Evolutionary conservation across 2,888 invertebrate genomes (phyloP).

Genomic region (Philonicus albiceps): DNA sequence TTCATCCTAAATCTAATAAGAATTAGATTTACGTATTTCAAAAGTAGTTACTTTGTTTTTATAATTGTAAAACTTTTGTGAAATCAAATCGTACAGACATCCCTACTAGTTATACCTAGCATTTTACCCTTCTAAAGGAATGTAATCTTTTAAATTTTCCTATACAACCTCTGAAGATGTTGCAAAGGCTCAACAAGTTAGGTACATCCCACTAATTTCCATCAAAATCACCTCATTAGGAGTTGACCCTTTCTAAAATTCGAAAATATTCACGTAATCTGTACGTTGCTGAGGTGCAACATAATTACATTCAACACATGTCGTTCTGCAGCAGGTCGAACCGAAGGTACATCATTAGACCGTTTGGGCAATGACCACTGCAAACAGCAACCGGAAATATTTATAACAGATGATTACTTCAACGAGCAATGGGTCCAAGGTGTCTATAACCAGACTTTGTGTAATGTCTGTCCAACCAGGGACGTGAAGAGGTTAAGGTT

Average conservation of each 20-base stretch:
- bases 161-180: background rate
- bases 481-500: background rate
- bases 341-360: background rate
- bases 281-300: background rate
- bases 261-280: background rate
- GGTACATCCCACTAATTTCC: background rate
- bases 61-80: too few species aligned
- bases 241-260: background rate
- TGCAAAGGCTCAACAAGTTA: background rate
- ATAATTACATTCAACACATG: constrained; percentile 38
- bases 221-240: background rate
- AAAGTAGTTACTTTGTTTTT: too few species aligned
- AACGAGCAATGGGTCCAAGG: background rate
- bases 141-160: background rate
- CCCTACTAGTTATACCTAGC: background rate
- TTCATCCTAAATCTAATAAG: too few species aligned
- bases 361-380: constrained; percentile 44
- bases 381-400: constrained; percentile 48
- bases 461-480: background rate
- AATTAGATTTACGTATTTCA: too few species aligned
- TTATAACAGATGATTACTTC: constrained; percentile 48
- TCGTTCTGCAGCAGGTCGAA: background rate
- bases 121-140: background rate
- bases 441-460: background rate
- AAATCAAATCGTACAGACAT: too few species aligned